Percentiles rank a stretch among this genome's conserved stretches.
Evolutionary conservation across 1,140 invertebrate species (phyloP).

Genomic region (Agrypnia vestita): DNA sequence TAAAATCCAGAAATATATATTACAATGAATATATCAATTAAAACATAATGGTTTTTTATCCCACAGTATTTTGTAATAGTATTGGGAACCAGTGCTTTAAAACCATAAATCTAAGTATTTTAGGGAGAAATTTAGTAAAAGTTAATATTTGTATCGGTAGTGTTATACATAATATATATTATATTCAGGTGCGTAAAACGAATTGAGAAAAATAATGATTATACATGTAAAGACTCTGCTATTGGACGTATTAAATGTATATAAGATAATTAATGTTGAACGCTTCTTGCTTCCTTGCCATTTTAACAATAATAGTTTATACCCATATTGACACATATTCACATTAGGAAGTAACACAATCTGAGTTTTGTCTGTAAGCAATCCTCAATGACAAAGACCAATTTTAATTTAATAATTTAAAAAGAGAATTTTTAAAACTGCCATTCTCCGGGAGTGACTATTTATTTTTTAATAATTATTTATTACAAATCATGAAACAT

Average conservation of each 20-base stretch:
- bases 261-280: conserved; percentile 29
- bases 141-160: conserved; percentile 48
- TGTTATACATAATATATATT: conserved; percentile 25
- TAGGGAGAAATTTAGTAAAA: conserved; percentile 49
- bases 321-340: neutral
- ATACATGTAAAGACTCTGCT: conserved; percentile 23
- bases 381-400: no score
- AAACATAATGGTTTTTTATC: no score
- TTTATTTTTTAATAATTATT: no score
- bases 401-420: no score
- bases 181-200: conserved; percentile 46
- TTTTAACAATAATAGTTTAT: conserved; percentile 16
- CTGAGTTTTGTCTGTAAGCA: no score
- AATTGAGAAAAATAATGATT: conserved; percentile 40
- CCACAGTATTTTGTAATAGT: neutral
- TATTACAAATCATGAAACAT: no score
- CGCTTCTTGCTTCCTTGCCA: conserved; percentile 29
- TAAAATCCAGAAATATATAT: no score
- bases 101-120: conserved; percentile 16
- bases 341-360: no score
- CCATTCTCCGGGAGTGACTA: no score
- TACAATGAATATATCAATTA: no score
- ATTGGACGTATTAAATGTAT: conserved; percentile 28
- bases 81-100: conserved; percentile 26
- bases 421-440: no score